Percentiles rank a stretch among this genome's conserved stretches.
These are phyloP conservation scores for Drosophila antonietae DNA, from an alignment of 2,888 invertebrate species.

Conservation along the genomic window DNA sequence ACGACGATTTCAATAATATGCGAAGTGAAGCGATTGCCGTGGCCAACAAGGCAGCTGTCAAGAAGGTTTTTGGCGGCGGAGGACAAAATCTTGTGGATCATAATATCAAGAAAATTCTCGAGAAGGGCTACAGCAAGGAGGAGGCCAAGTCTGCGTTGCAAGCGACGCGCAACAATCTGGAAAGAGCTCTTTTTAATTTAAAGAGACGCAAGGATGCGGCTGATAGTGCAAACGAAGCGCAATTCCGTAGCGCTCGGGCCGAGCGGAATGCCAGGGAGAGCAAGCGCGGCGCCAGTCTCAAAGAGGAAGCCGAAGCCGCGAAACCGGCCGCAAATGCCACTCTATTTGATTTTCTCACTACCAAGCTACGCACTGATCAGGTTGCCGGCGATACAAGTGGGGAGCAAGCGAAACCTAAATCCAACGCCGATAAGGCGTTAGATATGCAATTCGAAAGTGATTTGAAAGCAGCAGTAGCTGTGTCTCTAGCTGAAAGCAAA, in stretches of 20 bases:
- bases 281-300: slow-evolving; percentile 81
- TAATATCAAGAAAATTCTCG: slow-evolving; percentile 91
- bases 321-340: slow-evolving; percentile 93
- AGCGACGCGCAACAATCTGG: slow-evolving; percentile 90
- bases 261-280: slow-evolving; percentile 62
- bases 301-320: slow-evolving; percentile 87
- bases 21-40: slow-evolving; percentile 95
- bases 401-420: slow-evolving; percentile 20
- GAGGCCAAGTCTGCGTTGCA: slow-evolving; percentile 91
- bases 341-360: slow-evolving; percentile 92
- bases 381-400: slow-evolving; percentile 19
- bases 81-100: slow-evolving; percentile 89
- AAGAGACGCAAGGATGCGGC: slow-evolving; percentile 87
- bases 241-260: slow-evolving; percentile 37
- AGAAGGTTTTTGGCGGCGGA: slow-evolving; percentile 88
- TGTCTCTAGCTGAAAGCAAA: slow-evolving; percentile 35
- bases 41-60: slow-evolving; percentile 89
- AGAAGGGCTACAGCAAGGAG: slow-evolving; percentile 91
- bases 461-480: slow-evolving; percentile 19
- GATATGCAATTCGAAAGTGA: slow-evolving; percentile 45
- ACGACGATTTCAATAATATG: slow-evolving; percentile 95
- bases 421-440: slow-evolving; percentile 43
- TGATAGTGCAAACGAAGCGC: slow-evolving; percentile 40
- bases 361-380: slow-evolving; percentile 86
- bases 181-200: slow-evolving; percentile 88